These are phyloP conservation scores for Mimumesa dahlbomi DNA, from an alignment of 2,888 invertebrate species.

Conservation along the genomic window DNA sequence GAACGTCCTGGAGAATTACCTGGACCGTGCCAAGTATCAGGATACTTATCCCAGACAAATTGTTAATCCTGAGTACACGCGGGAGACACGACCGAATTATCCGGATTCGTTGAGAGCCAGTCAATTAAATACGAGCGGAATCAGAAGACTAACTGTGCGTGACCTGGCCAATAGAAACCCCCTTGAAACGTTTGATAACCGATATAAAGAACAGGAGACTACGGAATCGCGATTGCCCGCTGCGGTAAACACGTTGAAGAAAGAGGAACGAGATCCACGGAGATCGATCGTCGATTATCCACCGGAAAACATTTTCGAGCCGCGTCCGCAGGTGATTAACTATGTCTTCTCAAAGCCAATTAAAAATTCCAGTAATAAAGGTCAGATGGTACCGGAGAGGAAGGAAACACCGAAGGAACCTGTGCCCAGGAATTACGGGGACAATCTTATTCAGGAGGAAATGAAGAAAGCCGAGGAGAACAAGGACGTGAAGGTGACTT, in stretches of 20 bases:
- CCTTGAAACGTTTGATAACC: neutral
- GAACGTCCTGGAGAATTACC: conserved; percentile 50
- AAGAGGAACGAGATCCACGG: neutral
- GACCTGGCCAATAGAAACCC: conserved; percentile 8
- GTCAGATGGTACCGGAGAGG: neutral
- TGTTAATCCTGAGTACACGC: conserved; percentile 1
- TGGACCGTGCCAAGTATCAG: conserved; percentile 41
- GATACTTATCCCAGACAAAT: conserved; percentile 12
- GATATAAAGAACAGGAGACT: no score
- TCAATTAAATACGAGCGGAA: neutral
- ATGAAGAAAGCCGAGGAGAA: conserved; percentile 27
- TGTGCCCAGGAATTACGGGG: conserved; percentile 45
- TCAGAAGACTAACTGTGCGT: conserved; percentile 8
- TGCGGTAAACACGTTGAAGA: neutral
- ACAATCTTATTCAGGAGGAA: conserved; percentile 54
- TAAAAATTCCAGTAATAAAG: neutral
- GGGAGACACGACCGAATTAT: neutral
- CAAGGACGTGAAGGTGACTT: conserved; percentile 62
- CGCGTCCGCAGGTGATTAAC: conserved; percentile 69
- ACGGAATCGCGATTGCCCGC: neutral
- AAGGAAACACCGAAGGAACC: conserved; percentile 27
- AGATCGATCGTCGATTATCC: conserved; percentile 14
- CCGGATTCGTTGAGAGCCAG: neutral
- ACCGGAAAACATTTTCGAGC: conserved; percentile 66
- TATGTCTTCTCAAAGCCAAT: conserved; percentile 60